Evolutionary conservation across 2,888 invertebrate species (phyloP), one percentile per base, ranked within the genome.

Genomic region (Drosophila neutralis): DNA sequence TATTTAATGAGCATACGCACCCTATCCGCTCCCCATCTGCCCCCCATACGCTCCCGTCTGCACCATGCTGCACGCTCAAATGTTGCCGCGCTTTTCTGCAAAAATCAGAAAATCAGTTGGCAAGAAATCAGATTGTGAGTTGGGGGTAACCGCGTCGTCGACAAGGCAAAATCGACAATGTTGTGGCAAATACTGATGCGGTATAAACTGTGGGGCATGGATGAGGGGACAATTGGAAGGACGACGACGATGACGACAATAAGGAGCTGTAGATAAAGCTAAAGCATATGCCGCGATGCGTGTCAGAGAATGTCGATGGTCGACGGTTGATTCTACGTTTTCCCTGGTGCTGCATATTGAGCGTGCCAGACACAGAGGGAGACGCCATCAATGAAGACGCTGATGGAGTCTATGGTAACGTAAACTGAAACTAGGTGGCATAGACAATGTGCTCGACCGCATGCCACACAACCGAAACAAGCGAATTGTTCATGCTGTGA

Each of bases 41-140:
- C n/a, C 40, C n/a, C 42, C 13, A 38, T 8, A 0, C 38, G 38
- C 18, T 18, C 8, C 8, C 18, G 45, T 45, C 45, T 24, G 15
- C 21, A 21, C 45, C 21, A 45, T 24, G 27, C 21, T 57, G 8
- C 36, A 45, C 59, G 38, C 31, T 15, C 54, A 61, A 69, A 63
- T 65, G 57, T 64, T 57, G 70, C 38, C 79, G 67, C 76, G 71
- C 61, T 62, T 69, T 86, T 74, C 88, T 80, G 79, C 59, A 82
- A 87, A 87, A 89, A 84, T 85, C 87, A 85, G 66, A 76, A 89
- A 87, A 85, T 85, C 85, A 87, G 89, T 85, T 89, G 84, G 87
- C 85, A 84, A 85, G 89, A 87, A 74, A 85, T 89, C 87, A 84
- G 78, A 62, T 64, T 64, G 56, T 33, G 66, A 54, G 36, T 27